phyloP scores from a whole-genome alignment of 2,888 invertebrate species.

The Plutella xylostella region DNA sequence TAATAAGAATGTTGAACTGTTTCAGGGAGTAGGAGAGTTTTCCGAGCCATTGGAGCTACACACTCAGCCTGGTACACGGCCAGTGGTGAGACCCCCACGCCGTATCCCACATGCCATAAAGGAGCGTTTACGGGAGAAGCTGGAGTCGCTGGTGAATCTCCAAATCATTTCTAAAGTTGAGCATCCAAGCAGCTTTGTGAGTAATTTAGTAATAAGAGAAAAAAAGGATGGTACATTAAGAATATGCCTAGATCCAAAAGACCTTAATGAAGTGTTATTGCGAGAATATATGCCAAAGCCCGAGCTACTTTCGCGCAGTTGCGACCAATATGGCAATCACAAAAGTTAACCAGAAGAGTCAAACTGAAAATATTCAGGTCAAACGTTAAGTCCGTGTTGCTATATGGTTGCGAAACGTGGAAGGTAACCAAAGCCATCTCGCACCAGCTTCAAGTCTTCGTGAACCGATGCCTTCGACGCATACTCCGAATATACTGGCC shows the following conservation, averaged over 20 bases:
- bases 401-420: too few species aligned
- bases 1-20: constrained; percentile 1
- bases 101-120: constrained; percentile 12
- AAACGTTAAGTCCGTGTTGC: too few species aligned
- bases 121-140: constrained; percentile 12
- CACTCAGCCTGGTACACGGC: background rate
- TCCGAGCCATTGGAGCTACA: constrained; percentile 11
- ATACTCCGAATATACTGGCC: too few species aligned
- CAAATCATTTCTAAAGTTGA: constrained; percentile 15
- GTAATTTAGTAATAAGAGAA: constrained; percentile 17
- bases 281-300: too few species aligned
- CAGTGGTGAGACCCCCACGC: background rate
- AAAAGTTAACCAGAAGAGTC: too few species aligned
- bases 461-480: too few species aligned
- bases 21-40: constrained; percentile 14
- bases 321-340: too few species aligned
- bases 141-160: constrained; percentile 11
- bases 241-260: constrained; percentile 18
- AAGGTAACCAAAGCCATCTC: too few species aligned
- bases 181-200: constrained; percentile 15
- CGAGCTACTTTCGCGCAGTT: too few species aligned
- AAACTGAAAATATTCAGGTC: too few species aligned
- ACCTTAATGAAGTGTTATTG: constrained; percentile 17
- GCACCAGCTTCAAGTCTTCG: too few species aligned
- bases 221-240: constrained; percentile 15